Conservation (phyloP, 2,113 vertebrate species). For the Pachypanchax playfairii region DNA sequence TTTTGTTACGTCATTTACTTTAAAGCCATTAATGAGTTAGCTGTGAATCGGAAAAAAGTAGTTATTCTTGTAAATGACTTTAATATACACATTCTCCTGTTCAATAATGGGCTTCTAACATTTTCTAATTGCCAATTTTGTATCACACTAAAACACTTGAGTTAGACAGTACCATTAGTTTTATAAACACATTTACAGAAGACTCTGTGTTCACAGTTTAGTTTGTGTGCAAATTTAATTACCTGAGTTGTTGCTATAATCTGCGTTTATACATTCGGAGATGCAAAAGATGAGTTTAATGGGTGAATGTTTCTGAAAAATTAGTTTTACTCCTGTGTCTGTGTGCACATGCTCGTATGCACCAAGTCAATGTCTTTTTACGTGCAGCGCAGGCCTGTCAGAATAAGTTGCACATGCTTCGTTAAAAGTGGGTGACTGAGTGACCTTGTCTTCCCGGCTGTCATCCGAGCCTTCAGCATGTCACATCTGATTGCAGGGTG, state of each 20-base stretch:
- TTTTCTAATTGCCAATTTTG: constrained; percentile 40
- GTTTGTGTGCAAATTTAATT: constrained; percentile 63
- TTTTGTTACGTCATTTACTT: not conserved
- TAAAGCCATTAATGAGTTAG: constrained; percentile 9
- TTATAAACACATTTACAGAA: constrained; percentile 20
- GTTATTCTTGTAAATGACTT: constrained; percentile 9
- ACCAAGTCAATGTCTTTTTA: constrained; percentile 1
- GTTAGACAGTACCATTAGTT: constrained; percentile 36
- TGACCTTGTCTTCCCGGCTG: constrained; percentile 68
- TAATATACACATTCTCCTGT: constrained; percentile 12
- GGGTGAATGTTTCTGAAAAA: constrained; percentile 68
- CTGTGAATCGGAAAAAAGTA: constrained; percentile 15
- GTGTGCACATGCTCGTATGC: not conserved
- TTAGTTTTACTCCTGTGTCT: constrained; percentile 23
- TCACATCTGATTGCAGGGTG: constrained; percentile 70
- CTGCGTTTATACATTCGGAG: constrained; percentile 68
- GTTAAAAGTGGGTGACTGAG: constrained; percentile 63
- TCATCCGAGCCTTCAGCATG: constrained; percentile 56
- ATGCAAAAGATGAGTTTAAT: constrained; percentile 66
- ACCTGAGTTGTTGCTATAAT: constrained; percentile 68
- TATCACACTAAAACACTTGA: constrained; percentile 40
- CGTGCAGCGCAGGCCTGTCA: constrained; percentile 44
- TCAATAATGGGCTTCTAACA: constrained; percentile 18
- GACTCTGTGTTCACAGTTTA: constrained; percentile 57
- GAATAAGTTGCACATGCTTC: constrained; percentile 42